A percentile compares a stretch with the other conserved stretches of the same genome.
Conservation (phyloP, 2,888 invertebrate genomes). For the Mimachlamys varia region DNA sequence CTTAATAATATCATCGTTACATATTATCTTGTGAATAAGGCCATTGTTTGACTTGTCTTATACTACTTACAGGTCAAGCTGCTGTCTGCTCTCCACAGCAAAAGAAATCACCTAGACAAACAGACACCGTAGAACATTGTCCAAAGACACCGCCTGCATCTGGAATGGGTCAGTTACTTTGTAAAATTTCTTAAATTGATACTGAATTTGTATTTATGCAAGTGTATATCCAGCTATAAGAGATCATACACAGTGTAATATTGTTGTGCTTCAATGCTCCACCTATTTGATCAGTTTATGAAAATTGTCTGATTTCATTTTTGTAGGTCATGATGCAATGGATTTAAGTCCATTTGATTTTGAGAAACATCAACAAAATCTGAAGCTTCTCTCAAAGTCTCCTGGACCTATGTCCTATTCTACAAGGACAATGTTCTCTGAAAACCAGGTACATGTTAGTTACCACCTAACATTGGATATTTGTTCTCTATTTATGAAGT, state of each 20-base stretch:
- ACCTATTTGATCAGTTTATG: background rate
- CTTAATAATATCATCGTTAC: no score
- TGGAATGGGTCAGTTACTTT: background rate
- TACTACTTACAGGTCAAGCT: background rate
- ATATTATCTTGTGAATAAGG: no score
- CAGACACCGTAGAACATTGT: background rate
- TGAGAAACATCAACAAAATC: conserved; percentile 56
- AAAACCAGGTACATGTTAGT: background rate
- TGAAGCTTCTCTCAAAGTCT: conserved; percentile 53
- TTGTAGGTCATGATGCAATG: background rate
- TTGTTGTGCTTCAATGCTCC: no score
- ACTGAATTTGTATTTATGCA: no score
- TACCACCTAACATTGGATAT: background rate
- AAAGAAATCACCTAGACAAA: background rate
- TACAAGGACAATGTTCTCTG: background rate
- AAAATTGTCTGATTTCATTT: background rate
- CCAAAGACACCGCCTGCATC: background rate
- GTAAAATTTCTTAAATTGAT: background rate
- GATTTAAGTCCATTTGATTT: conserved; percentile 61
- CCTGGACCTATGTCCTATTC: conserved; percentile 45
- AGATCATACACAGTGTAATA: no score
- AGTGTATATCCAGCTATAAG: no score
- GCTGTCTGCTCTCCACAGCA: background rate
- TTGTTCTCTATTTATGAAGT: background rate
- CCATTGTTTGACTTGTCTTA: background rate